These are phyloP conservation scores for Naja naja DNA, from an alignment of 2,113 vertebrate genomes.

Conservation along the genomic window DNA sequence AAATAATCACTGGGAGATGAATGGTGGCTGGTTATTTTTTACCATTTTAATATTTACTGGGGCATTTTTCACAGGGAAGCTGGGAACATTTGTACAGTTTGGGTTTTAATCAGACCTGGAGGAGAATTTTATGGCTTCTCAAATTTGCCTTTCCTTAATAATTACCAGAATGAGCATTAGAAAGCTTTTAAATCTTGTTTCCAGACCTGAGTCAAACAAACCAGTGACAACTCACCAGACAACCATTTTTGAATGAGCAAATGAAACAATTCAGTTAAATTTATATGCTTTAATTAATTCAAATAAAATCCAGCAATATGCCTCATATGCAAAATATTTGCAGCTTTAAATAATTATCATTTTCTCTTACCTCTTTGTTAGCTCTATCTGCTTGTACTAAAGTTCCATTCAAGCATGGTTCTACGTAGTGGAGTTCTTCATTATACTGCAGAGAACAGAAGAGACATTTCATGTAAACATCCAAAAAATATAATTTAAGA, in stretches of 20 bases:
- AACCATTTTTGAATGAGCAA: constrained; percentile 6
- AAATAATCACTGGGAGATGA: neutral
- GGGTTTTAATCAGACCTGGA: neutral
- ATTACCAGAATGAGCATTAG: neutral
- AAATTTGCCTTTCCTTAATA: neutral
- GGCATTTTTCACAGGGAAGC: neutral
- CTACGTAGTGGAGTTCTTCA: constrained; percentile 93
- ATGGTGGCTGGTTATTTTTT: neutral
- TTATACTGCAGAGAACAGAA: constrained; percentile 84
- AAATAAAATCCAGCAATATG: constrained; percentile 21
- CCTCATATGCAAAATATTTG: constrained; percentile 12
- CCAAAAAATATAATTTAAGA: constrained; percentile 44
- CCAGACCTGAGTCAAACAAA: neutral
- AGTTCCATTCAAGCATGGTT: constrained; percentile 93
- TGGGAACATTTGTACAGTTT: neutral
- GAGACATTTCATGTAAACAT: constrained; percentile 49
- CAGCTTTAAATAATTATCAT: constrained; percentile 21
- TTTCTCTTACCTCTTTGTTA: constrained; percentile 91
- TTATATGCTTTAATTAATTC: constrained; percentile 30
- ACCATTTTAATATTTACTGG: neutral
- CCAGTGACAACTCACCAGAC: constrained; percentile 21
- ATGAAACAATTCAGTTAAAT: constrained; percentile 36
- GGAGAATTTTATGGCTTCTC: neutral
- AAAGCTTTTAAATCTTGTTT: neutral
- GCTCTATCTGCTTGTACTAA: constrained; percentile 95